A percentile compares a stretch with the other conserved stretches of the same genome.
These are phyloP conservation scores for Nemotelus nigrinus DNA, from an alignment of 2,888 invertebrate species.

Conservation along the genomic window DNA sequence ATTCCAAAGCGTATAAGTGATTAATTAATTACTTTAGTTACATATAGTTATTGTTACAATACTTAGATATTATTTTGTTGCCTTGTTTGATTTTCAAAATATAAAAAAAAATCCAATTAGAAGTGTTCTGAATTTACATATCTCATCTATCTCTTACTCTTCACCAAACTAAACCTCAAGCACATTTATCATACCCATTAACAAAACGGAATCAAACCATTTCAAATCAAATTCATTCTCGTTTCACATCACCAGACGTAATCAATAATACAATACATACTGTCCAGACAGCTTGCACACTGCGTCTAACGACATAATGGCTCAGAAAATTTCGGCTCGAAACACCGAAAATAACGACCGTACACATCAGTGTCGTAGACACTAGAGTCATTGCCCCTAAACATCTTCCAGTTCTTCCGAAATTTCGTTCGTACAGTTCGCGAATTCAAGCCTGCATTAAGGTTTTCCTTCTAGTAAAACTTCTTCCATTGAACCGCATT, in stretches of 20 bases:
- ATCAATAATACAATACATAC: conserved; percentile 2
- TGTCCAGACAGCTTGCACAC: background rate
- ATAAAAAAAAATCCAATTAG: too few species aligned
- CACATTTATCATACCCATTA: too few species aligned
- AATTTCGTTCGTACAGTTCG: conserved; percentile 4
- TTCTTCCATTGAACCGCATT: background rate
- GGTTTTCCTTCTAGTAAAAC: conserved; percentile 21
- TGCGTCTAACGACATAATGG: background rate
- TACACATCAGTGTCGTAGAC: background rate
- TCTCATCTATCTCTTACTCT: too few species aligned
- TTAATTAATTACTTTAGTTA: too few species aligned
- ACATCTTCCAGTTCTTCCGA: conserved; percentile 9
- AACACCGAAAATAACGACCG: conserved; percentile 5
- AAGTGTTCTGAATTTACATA: too few species aligned
- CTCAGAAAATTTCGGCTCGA: conserved; percentile 20
- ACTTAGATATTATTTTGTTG: too few species aligned
- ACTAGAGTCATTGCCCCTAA: conserved; percentile 23
- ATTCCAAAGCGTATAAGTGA: too few species aligned
- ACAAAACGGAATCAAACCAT: too few species aligned
- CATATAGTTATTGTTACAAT: too few species aligned
- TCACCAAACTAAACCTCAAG: too few species aligned
- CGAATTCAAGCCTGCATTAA: background rate
- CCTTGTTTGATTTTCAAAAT: too few species aligned
- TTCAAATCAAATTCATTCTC: too few species aligned
- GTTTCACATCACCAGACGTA: background rate